Conservation (phyloP, 2,888 invertebrate species). For the Lochmaea capreae region DNA sequence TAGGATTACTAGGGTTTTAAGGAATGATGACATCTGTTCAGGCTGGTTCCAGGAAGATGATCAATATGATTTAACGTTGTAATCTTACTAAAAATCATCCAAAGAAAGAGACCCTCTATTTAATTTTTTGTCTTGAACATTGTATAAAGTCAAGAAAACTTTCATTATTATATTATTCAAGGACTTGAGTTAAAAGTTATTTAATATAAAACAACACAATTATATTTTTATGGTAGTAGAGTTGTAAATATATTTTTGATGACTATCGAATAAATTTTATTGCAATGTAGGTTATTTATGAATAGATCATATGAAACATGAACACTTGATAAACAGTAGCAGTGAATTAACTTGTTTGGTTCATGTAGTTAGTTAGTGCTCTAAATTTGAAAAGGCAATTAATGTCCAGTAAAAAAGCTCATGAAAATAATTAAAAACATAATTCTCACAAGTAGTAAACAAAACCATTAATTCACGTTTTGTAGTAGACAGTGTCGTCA, state of each 20-base stretch:
- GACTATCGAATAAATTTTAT: neutral
- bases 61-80: too few relatives aligned
- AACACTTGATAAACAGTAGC: neutral
- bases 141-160: too few relatives aligned
- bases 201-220: neutral
- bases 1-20: too few relatives aligned
- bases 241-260: neutral
- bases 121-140: too few relatives aligned
- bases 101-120: too few relatives aligned
- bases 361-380: neutral
- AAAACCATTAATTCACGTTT: slow-evolving; percentile 36
- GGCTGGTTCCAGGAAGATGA: too few relatives aligned
- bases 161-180: too few relatives aligned
- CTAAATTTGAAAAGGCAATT: slow-evolving; percentile 10
- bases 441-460: slow-evolving; percentile 26
- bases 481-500: slow-evolving; percentile 1
- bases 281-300: neutral
- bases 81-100: too few relatives aligned
- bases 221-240: neutral
- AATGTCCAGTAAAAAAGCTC: neutral
- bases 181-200: neutral
- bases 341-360: neutral
- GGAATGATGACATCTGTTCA: too few relatives aligned
- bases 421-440: slow-evolving; percentile 22
- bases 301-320: neutral